Evolutionary conservation across 2,888 invertebrate species (phyloP), one percentile per base, ranked within the genome.

Genomic region (Nymphalis c-album): DNA sequence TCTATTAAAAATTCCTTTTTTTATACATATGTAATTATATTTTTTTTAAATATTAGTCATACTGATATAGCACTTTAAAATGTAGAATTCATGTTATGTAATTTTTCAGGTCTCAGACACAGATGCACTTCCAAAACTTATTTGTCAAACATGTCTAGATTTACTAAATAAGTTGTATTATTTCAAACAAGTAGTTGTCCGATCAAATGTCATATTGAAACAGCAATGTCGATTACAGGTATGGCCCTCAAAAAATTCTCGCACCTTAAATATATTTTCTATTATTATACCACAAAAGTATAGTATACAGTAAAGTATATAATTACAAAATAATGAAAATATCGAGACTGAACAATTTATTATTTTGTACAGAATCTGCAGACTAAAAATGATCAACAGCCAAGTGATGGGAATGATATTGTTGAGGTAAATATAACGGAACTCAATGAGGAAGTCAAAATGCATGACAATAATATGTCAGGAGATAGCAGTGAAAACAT

Each of bases 101-200:
- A 31, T 10, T 67, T 81, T 70, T 66, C 64, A 93, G 93, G 80
- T 93, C 71, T 84, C 86, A 58, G 85, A 87, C 69, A 80, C 74
- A 50, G 91, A 92, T 69, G 77, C 77, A 7, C 77, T 93, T 35
- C 92, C 93, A 1, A 85, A 83, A 68, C 80, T 88, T 72, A 80
- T 93, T 63, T 93, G 93, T 71, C 83, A 87, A 48, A 73, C 83
- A 57, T 93, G 93, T 77, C 72, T 88, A 17, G 90, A 91, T 50
- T 78, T 87, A 40, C 72, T 93, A 26, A 88, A 90, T 74, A 89
- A 89, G 65, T 73, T 90, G 20, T 92, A 90, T 77, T 85, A 83
- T 70, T 92, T 93, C 74, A 93, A 92, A 77, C 90, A 92, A 82
- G 82, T 87, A 58, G 88, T 88, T 55, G 78, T 89, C 17, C 82